Conservation (phyloP, 35 echinoderm and acorn worm genomes). For the Diadema setosum region DNA sequence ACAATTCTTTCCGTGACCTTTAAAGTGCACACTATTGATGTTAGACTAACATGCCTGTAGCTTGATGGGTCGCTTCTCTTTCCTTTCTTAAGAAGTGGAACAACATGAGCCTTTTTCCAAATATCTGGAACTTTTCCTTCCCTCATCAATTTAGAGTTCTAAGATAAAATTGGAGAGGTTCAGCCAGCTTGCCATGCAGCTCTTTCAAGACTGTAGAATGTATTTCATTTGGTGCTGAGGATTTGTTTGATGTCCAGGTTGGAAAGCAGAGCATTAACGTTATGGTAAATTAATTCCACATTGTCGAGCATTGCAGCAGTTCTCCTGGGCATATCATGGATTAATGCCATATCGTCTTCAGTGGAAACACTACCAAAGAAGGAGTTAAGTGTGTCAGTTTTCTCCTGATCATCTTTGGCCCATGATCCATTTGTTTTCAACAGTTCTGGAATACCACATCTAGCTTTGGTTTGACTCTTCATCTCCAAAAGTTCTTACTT, state of each 20-base stretch:
- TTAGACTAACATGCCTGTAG: constrained; percentile 29
- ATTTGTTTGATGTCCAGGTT: not conserved
- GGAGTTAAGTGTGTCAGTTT: not conserved
- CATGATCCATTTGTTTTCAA: not conserved
- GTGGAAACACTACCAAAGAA: not conserved
- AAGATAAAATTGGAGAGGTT: constrained; percentile 14
- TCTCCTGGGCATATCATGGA: not conserved
- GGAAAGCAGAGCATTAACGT: not conserved
- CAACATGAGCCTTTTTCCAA: not conserved
- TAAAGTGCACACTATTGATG: constrained; percentile 2
- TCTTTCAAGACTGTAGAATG: not conserved
- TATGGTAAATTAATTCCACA: not conserved
- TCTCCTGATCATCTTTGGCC: not conserved
- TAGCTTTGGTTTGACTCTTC: not conserved
- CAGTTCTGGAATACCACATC: not conserved
- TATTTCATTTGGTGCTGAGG: not conserved
- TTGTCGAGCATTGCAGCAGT: not conserved
- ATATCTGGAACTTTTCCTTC: not conserved
- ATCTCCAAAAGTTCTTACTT: not conserved
- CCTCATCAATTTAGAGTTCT: not conserved
- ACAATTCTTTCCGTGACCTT: constrained; percentile 39
- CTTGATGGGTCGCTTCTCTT: not conserved
- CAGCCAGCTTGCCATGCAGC: not conserved
- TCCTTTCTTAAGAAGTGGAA: not conserved
- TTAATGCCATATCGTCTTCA: not conserved